Percentiles rank a stretch among this genome's conserved stretches.
Conservation (phyloP, 2,797 vertebrate species). For the Notoglanidium macrostoma region DNA sequence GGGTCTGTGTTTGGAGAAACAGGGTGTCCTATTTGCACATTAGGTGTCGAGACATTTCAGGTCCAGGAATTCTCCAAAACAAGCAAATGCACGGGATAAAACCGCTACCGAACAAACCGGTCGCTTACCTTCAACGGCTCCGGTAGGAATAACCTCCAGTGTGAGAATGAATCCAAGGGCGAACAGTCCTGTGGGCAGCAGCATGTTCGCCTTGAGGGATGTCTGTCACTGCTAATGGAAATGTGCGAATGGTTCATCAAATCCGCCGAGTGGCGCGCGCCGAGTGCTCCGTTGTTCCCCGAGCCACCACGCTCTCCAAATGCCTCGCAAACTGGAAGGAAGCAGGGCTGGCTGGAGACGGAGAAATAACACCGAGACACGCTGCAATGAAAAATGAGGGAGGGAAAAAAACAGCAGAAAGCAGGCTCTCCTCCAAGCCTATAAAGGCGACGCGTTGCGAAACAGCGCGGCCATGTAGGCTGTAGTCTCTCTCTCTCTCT, state of each 20-base stretch:
- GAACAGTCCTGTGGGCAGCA: slow-evolving; percentile 72
- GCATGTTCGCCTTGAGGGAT: slow-evolving; percentile 73
- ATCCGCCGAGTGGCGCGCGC: slow-evolving; percentile 65
- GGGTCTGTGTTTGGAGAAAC: neutral
- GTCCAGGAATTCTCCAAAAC: neutral
- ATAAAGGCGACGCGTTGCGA: slow-evolving; percentile 64
- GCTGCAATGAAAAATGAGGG: neutral
- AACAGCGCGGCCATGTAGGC: slow-evolving; percentile 68
- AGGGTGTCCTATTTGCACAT: neutral
- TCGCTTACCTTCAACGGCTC: slow-evolving; percentile 48
- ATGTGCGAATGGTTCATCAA: slow-evolving; percentile 71
- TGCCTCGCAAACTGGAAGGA: slow-evolving; percentile 52
- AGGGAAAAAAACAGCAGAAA: neutral
- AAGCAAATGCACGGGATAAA: neutral
- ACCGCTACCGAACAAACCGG: neutral
- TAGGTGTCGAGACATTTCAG: slow-evolving; percentile 16
- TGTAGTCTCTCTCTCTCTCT: slow-evolving; percentile 43
- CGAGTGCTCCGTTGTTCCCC: slow-evolving; percentile 64
- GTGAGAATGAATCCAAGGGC: slow-evolving; percentile 74
- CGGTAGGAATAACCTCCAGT: slow-evolving; percentile 69
- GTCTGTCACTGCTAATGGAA: slow-evolving; percentile 69
- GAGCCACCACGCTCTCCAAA: slow-evolving; percentile 58
- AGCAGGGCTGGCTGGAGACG: slow-evolving; percentile 49
- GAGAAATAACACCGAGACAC: slow-evolving; percentile 31
- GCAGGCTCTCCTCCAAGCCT: slow-evolving; percentile 60